These are phyloP conservation scores for Paragorgia papillata DNA, from an alignment of 92 coral and sea anemone species.

Conservation along the genomic window DNA sequence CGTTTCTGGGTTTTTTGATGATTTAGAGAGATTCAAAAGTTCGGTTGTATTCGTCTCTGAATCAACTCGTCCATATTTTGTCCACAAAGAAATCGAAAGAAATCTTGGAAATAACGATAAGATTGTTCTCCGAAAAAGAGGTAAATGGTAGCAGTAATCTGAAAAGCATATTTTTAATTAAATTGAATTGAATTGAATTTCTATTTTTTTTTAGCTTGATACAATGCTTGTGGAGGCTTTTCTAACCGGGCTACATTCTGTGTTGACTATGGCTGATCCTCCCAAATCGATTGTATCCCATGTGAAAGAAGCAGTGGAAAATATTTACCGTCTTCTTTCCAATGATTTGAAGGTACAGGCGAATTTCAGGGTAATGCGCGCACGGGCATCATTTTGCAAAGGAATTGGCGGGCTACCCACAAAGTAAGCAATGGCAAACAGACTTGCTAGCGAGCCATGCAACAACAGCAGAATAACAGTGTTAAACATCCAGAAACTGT, in stretches of 20 bases:
- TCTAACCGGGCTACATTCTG: constrained; percentile 67
- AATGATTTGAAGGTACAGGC: constrained; percentile 40
- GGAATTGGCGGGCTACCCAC: no score
- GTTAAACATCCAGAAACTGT: no score
- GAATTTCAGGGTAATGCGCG: not conserved
- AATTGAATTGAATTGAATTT: no score
- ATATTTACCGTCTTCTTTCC: constrained; percentile 47
- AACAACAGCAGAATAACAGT: not conserved
- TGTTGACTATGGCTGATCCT: constrained; percentile 65
- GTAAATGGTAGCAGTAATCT: no score
- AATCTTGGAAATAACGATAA: not conserved
- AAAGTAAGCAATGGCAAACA: no score
- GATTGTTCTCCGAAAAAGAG: constrained; percentile 12
- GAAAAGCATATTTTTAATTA: no score
- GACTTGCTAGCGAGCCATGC: not conserved
- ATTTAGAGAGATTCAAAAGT: constrained; percentile 14
- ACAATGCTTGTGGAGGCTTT: constrained; percentile 48
- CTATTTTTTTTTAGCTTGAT: constrained; percentile 11
- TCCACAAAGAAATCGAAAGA: constrained; percentile 21
- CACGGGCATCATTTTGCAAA: no score
- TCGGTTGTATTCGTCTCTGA: constrained; percentile 12
- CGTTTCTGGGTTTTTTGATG: not conserved
- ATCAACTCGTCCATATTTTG: constrained; percentile 15
- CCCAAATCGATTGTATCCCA: constrained; percentile 72
- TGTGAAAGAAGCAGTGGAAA: constrained; percentile 57